Evolutionary conservation across 1,140 invertebrate species (phyloP).

Genomic region (Drosophila baimaii): DNA sequence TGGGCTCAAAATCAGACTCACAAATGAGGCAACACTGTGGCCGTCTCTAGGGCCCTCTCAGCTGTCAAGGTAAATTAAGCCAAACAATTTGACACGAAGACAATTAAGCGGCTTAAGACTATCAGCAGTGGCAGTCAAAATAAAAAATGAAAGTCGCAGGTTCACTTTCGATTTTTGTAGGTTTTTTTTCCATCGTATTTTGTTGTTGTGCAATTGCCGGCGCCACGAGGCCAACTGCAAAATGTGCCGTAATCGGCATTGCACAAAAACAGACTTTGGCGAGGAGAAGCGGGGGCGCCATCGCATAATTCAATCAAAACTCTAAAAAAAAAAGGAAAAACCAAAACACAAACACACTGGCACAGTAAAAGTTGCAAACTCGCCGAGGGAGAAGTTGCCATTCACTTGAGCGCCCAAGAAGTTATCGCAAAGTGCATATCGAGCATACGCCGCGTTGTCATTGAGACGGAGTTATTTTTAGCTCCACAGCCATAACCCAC

Average conservation of each 20-base stretch:
- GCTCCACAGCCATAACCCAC: constrained; percentile 57
- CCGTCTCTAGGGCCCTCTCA: constrained; percentile 48
- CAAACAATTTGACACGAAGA: constrained; percentile 77
- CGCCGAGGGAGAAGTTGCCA: constrained; percentile 46
- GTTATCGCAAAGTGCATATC: constrained; percentile 64
- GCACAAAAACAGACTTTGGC: constrained; percentile 1
- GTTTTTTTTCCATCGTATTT: constrained; percentile 24
- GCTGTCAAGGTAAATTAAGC: constrained; percentile 77
- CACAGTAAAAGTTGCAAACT: constrained; percentile 71
- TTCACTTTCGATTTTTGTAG: constrained; percentile 76
- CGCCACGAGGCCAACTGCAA: constrained; percentile 77
- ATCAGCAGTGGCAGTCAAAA: constrained; percentile 45
- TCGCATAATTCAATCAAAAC: constrained; percentile 77
- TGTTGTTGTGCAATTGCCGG: constrained; percentile 77
- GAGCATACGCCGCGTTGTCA: constrained; percentile 79
- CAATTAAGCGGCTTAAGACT: constrained; percentile 80
- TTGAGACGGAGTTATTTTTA: constrained; percentile 73
- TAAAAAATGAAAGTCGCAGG: constrained; percentile 81
- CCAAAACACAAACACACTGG: constrained; percentile 11
- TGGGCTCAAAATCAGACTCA: constrained; percentile 48
- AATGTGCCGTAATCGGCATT: constrained; percentile 75
- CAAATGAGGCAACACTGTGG: constrained; percentile 63
- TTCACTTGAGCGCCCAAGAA: constrained; percentile 58
- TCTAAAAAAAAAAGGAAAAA: constrained; percentile 42
- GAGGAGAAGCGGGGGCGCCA: constrained; percentile 41